These are phyloP conservation scores for Neolamprologus caudopunctatus DNA, from an alignment of 2,113 vertebrate genomes.

Conservation along the genomic window DNA sequence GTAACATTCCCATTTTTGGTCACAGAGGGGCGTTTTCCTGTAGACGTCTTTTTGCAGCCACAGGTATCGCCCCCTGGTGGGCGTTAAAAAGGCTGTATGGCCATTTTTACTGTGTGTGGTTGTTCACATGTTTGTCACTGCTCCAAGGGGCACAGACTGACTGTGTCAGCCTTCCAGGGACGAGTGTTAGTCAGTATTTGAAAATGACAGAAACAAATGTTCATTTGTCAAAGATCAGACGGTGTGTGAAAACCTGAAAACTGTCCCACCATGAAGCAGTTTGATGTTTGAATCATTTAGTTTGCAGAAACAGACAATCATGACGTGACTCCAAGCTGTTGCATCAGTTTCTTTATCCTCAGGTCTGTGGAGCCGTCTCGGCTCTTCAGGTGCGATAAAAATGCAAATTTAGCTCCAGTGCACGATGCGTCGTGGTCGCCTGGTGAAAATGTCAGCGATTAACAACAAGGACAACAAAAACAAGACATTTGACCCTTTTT, in stretches of 20 bases:
- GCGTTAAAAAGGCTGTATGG: not conserved
- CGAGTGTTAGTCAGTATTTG: not conserved
- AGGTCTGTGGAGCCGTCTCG: not conserved
- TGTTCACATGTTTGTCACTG: not conserved
- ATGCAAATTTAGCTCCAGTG: not conserved
- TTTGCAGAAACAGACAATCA: not conserved
- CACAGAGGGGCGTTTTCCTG: not conserved
- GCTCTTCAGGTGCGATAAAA: rapidly evolving
- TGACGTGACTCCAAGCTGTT: not conserved
- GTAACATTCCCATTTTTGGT: not conserved
- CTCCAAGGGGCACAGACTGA: not conserved
- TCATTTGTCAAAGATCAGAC: not conserved
- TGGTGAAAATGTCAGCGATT: not conserved
- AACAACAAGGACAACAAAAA: not conserved
- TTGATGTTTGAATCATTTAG: not conserved
- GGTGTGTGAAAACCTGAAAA: not conserved
- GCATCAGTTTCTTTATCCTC: not conserved
- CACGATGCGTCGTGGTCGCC: not conserved
- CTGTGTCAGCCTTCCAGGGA: not conserved
- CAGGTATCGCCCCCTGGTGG: not conserved
- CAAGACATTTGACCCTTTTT: not conserved
- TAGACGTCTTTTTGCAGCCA: not conserved
- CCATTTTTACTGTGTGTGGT: not conserved
- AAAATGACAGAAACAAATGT: not conserved
- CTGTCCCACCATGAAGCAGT: not conserved